A percentile compares a stretch with the other conserved stretches of the same genome.
Conservation (phyloP, 2,797 vertebrate genomes). For the Cynodonichthys magdalenae region DNA sequence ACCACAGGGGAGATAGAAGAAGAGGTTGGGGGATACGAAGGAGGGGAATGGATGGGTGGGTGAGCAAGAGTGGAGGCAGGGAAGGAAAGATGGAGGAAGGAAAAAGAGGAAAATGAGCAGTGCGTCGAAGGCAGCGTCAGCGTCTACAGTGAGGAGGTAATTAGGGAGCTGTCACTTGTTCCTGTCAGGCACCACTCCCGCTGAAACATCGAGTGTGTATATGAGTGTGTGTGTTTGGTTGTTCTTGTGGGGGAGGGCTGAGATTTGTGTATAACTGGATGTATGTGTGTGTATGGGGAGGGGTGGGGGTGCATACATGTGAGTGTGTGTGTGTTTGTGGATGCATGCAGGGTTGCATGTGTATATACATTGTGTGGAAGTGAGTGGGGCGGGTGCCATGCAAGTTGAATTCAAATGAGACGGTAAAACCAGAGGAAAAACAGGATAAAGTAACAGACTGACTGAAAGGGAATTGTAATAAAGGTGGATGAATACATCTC, state of each 20-base stretch:
- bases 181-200: conserved; percentile 95
- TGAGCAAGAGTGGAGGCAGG: conserved; percentile 51
- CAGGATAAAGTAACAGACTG: conserved; percentile 62
- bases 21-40: conserved; percentile 83
- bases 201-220: conserved; percentile 85
- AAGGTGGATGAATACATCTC: conserved; percentile 63
- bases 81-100: conserved; percentile 65
- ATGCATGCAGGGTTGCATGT: conserved; percentile 69
- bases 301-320: neutral
- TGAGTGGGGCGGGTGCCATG: conserved; percentile 50
- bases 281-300: too few species aligned
- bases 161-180: conserved; percentile 99
- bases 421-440: conserved; percentile 68
- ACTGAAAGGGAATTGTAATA: conserved; percentile 67
- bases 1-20: conserved; percentile 83
- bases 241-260: conserved; percentile 70
- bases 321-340: conserved; percentile 58
- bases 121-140: conserved; percentile 93
- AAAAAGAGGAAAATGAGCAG: conserved; percentile 90
- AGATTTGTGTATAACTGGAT: conserved; percentile 49
- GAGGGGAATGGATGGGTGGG: conserved; percentile 86
- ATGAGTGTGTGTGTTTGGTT: conserved; percentile 49
- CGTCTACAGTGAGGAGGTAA: conserved; percentile 97
- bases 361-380: conserved; percentile 72
- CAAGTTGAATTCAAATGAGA: conserved; percentile 73